Evolutionary conservation across 1,140 invertebrate species (phyloP).

Genomic region (Drosophila subobscura): DNA sequence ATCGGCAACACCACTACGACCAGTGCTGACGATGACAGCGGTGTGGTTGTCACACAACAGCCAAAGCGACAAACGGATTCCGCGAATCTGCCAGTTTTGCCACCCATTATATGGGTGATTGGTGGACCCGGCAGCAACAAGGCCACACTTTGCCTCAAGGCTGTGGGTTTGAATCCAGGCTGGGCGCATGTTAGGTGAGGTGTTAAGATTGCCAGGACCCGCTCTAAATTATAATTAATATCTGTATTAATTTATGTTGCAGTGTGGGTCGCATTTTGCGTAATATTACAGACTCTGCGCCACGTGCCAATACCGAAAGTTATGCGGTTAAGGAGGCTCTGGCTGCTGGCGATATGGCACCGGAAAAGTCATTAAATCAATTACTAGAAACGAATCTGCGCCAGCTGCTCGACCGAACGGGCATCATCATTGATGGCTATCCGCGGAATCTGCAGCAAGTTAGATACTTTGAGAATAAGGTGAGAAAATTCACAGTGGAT

Average conservation of each 20-base stretch:
- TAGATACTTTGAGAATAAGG: constrained; percentile 92
- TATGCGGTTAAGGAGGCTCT: constrained; percentile 86
- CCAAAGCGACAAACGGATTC: constrained; percentile 70
- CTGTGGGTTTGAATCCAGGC: constrained; percentile 86
- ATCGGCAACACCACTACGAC: constrained; percentile 11
- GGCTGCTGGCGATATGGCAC: constrained; percentile 91
- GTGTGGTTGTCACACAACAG: constrained; percentile 67
- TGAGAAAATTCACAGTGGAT: constrained; percentile 69
- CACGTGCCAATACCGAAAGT: constrained; percentile 85
- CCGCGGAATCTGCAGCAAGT: constrained; percentile 94
- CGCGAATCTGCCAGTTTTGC: constrained; percentile 70
- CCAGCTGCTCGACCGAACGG: constrained; percentile 84
- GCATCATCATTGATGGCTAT: constrained; percentile 95
- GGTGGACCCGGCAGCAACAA: constrained; percentile 93
- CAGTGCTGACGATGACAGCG: constrained; percentile 56
- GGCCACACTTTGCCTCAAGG: constrained; percentile 88
- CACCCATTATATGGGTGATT: constrained; percentile 91
- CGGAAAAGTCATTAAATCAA: constrained; percentile 87
- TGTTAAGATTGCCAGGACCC: not conserved
- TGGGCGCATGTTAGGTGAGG: constrained; percentile 89
- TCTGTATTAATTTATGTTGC: not conserved
- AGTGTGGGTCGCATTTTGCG: constrained; percentile 89
- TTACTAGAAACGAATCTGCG: constrained; percentile 87
- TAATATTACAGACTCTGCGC: constrained; percentile 86
- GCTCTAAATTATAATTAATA: not conserved